phyloP scores from a whole-genome alignment of 2,113 vertebrate genomes.

The Alosa alosa region DNA sequence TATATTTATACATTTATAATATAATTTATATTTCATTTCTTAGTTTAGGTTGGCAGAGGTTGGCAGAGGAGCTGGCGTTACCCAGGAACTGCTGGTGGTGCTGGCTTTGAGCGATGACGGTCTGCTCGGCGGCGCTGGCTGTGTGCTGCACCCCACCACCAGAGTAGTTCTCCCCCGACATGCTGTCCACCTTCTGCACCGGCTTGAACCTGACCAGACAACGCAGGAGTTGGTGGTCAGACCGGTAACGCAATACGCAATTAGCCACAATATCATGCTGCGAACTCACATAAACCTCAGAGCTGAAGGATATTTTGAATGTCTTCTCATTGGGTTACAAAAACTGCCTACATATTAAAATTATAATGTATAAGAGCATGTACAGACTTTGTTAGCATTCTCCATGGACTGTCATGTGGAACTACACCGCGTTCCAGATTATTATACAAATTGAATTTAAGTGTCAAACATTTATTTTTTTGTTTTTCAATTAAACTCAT shows the following conservation, averaged over 20 bases:
- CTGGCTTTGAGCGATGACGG: slow-evolving; percentile 88
- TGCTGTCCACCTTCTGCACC: slow-evolving; percentile 83
- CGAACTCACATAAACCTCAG: no score
- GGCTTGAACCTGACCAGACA: slow-evolving; percentile 80
- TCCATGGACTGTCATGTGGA: no score
- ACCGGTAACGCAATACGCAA: background rate
- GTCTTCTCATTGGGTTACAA: no score
- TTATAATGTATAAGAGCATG: background rate
- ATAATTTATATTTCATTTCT: background rate
- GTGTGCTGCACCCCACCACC: slow-evolving; percentile 71
- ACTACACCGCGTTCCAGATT: no score
- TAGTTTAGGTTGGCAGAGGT: background rate
- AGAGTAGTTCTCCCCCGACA: slow-evolving; percentile 76
- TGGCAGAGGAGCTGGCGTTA: slow-evolving; percentile 44
- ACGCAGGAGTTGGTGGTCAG: background rate
- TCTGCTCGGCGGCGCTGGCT: slow-evolving; percentile 80
- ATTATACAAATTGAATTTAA: no score
- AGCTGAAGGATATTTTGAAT: no score
- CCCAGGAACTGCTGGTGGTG: slow-evolving; percentile 97
- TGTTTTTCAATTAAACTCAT: no score
- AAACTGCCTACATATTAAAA: background rate
- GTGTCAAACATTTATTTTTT: no score
- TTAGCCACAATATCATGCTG: background rate
- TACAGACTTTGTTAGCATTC: no score
- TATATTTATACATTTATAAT: background rate